Conservation (phyloP, 1,140 invertebrate genomes). For the Drosophila nasuta region DNA sequence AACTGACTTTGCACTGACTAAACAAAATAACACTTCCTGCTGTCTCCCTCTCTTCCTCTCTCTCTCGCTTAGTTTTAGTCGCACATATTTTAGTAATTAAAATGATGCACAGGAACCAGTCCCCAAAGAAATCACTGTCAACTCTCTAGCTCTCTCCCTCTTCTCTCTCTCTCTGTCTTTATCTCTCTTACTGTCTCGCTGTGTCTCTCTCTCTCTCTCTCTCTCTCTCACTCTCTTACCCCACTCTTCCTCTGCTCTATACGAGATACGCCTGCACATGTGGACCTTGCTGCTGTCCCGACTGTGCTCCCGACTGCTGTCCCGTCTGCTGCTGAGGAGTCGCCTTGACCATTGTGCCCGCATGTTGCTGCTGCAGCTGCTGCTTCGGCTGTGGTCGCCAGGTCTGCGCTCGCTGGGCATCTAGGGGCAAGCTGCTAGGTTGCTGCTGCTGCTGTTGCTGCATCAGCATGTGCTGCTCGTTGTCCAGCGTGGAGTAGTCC, state of each 20-base stretch:
- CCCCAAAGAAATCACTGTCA: slow-evolving; percentile 81
- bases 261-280: slow-evolving; percentile 76
- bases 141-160: neutral
- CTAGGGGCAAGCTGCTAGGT: slow-evolving; percentile 17
- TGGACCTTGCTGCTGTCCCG: slow-evolving; percentile 70
- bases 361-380: slow-evolving; percentile 35
- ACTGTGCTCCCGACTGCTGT: slow-evolving; percentile 40
- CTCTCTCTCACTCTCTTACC: slow-evolving; percentile 20
- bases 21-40: slow-evolving; percentile 64
- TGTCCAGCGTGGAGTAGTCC: slow-evolving; percentile 87
- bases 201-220: neutral
- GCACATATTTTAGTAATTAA: slow-evolving; percentile 82
- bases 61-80: slow-evolving; percentile 41
- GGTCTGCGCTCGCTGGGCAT: slow-evolving; percentile 58
- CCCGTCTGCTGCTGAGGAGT: slow-evolving; percentile 27
- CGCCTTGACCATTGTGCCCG: slow-evolving; percentile 15
- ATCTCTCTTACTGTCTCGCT: too few species aligned
- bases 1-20: slow-evolving; percentile 78
- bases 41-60: neutral
- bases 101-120: slow-evolving; percentile 84
- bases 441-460: slow-evolving; percentile 46
- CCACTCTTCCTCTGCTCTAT: slow-evolving; percentile 28
- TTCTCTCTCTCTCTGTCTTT: neutral
- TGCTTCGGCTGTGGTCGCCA: slow-evolving; percentile 72
- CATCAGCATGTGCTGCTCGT: slow-evolving; percentile 82